phyloP scores from a whole-genome alignment of 2,888 invertebrate genomes.

The Pandemis corylana region DNA sequence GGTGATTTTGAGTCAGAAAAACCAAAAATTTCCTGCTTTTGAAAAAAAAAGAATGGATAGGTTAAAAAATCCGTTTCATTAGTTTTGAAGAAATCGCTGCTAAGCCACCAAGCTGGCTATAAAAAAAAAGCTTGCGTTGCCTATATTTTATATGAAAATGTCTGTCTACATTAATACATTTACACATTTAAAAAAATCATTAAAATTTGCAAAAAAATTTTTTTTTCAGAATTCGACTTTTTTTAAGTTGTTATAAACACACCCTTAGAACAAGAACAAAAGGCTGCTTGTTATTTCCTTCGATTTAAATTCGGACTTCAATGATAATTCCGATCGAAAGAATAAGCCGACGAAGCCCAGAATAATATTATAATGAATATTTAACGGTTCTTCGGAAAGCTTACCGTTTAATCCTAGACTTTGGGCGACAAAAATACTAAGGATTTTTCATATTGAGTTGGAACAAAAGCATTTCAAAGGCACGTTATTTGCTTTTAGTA shows the following conservation, averaged over 20 bases:
- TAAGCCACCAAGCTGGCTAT: too few species aligned
- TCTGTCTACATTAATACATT: too few species aligned
- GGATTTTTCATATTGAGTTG: background rate
- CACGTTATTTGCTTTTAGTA: background rate
- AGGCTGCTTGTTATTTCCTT: slow-evolving; percentile 26
- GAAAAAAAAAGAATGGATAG: too few species aligned
- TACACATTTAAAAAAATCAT: too few species aligned
- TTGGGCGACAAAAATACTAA: slow-evolving; percentile 7
- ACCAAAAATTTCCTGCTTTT: too few species aligned
- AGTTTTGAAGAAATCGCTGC: too few species aligned
- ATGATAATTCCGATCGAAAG: slow-evolving; percentile 40
- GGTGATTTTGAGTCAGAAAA: too few species aligned
- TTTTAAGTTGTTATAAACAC: background rate
- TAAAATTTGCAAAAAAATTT: too few species aligned
- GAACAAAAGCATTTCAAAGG: background rate
- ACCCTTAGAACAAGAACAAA: slow-evolving; percentile 31
- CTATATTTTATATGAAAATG: too few species aligned
- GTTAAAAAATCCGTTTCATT: too few species aligned
- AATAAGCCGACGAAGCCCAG: slow-evolving; percentile 16
- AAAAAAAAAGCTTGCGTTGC: too few species aligned
- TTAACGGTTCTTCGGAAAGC: slow-evolving; percentile 18
- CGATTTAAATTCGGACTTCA: slow-evolving; percentile 39
- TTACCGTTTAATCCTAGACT: slow-evolving; percentile 29
- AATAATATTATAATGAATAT: slow-evolving; percentile 40
- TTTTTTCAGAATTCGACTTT: too few species aligned